These are phyloP conservation scores for Tridacna gigas DNA, from an alignment of 2,888 invertebrate genomes.

Conservation along the genomic window DNA sequence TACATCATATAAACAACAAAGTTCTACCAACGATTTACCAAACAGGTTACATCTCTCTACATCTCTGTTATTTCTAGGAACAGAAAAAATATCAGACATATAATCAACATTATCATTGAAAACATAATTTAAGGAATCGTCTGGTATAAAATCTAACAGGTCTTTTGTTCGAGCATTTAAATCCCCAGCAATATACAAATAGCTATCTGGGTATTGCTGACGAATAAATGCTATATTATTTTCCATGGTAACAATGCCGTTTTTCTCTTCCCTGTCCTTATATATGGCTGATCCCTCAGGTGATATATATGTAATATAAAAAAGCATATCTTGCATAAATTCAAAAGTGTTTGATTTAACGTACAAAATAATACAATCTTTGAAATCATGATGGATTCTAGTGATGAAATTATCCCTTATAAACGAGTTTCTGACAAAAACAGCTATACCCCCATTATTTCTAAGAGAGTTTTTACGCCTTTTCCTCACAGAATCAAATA, in stretches of 20 bases:
- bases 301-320: constrained; percentile 21
- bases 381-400: constrained; percentile 18
- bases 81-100: constrained; percentile 22
- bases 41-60: constrained; percentile 15
- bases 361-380: constrained; percentile 29
- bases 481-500: constrained; percentile 26
- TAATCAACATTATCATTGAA: constrained; percentile 25
- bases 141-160: constrained; percentile 36
- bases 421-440: constrained; percentile 28
- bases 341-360: constrained; percentile 21
- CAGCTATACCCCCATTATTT: constrained; percentile 15
- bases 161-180: constrained; percentile 41
- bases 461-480: constrained; percentile 16
- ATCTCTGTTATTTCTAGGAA: constrained; percentile 30
- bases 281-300: constrained; percentile 37
- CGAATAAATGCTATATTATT: constrained; percentile 28
- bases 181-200: constrained; percentile 39
- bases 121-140: constrained; percentile 30
- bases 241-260: constrained; percentile 37
- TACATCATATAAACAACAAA: constrained; percentile 32
- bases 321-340: constrained; percentile 19
- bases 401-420: constrained; percentile 9
- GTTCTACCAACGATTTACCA: constrained; percentile 27
- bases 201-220: constrained; percentile 19
- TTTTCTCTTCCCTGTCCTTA: constrained; percentile 25